Evolutionary conservation across 2,113 vertebrate genomes (phyloP).

Genomic region (Kobus ellipsiprymnus): DNA sequence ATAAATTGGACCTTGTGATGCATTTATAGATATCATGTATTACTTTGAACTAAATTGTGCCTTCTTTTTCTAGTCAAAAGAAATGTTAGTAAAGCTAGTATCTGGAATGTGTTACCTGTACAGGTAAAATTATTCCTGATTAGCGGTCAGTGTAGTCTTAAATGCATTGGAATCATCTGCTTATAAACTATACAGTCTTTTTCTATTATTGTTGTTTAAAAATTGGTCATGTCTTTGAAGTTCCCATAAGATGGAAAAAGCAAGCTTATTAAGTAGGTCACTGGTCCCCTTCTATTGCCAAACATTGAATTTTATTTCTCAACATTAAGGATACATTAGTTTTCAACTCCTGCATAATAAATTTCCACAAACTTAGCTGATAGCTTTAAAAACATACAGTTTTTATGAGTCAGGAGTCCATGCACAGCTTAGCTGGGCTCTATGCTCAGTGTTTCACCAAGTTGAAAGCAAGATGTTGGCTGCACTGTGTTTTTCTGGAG

Average conservation of each 20-base stretch:
- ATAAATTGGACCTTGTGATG: neutral
- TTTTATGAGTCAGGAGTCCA: neutral
- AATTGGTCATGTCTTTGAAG: neutral
- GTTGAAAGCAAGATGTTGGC: neutral
- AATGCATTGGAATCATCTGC: constrained; percentile 13
- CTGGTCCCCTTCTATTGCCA: constrained; percentile 3
- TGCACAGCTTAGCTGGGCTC: neutral
- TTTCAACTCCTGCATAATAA: constrained; percentile 25
- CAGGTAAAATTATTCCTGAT: constrained; percentile 13
- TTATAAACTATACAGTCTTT: neutral
- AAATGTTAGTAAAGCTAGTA: constrained; percentile 18
- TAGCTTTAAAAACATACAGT: neutral
- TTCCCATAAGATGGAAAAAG: neutral
- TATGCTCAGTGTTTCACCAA: neutral
- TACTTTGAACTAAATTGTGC: neutral
- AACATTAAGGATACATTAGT: constrained; percentile 12
- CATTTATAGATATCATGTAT: neutral
- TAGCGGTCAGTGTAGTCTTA: neutral
- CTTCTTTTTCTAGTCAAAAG: neutral
- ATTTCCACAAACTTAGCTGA: neutral
- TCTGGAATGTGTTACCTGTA: neutral
- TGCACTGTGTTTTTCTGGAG: neutral
- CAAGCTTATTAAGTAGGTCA: neutral
- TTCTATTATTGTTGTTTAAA: constrained; percentile 14
- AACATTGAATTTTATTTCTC: constrained; percentile 1